phyloP scores from a whole-genome alignment of 2,888 invertebrate species.

The Aricia artaxerxes region DNA sequence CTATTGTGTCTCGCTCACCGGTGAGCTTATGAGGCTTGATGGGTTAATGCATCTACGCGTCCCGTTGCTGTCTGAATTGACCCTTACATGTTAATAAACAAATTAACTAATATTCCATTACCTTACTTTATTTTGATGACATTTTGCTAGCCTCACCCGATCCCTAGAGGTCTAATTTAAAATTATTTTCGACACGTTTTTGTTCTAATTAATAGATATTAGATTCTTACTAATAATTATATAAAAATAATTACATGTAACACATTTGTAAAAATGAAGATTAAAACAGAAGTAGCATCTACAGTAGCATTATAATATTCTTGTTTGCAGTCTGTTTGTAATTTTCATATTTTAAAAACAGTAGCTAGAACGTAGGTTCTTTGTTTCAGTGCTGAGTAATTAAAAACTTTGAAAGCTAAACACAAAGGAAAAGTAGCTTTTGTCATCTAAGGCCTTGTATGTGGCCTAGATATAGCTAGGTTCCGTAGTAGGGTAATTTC shows the following conservation, averaged over 20 bases:
- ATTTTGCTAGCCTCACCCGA: not conserved
- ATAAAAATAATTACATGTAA: too few relatives aligned
- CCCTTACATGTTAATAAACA: too few relatives aligned
- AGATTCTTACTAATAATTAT: too few relatives aligned
- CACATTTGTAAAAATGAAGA: not conserved
- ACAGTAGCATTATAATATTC: not conserved
- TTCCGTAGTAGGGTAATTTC: not conserved
- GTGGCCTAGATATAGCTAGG: slow-evolving; percentile 17
- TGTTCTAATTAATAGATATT: not conserved
- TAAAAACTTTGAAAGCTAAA: slow-evolving; percentile 9
- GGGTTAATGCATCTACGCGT: too few relatives aligned
- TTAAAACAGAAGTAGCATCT: not conserved
- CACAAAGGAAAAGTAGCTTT: slow-evolving; percentile 24
- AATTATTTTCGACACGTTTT: not conserved
- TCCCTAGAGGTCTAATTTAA: not conserved
- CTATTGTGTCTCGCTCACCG: too few relatives aligned
- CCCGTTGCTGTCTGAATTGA: too few relatives aligned
- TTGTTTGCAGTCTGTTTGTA: not conserved
- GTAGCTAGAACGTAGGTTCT: not conserved
- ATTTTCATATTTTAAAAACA: not conserved
- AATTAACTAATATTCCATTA: too few relatives aligned
- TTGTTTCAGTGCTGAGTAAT: slow-evolving; percentile 12
- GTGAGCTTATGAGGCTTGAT: too few relatives aligned
- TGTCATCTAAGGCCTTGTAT: slow-evolving; percentile 25
- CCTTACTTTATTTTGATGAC: not conserved